Evolutionary conservation across 2,888 invertebrate species (phyloP).

Genomic region (Metopia argyrocephala): DNA sequence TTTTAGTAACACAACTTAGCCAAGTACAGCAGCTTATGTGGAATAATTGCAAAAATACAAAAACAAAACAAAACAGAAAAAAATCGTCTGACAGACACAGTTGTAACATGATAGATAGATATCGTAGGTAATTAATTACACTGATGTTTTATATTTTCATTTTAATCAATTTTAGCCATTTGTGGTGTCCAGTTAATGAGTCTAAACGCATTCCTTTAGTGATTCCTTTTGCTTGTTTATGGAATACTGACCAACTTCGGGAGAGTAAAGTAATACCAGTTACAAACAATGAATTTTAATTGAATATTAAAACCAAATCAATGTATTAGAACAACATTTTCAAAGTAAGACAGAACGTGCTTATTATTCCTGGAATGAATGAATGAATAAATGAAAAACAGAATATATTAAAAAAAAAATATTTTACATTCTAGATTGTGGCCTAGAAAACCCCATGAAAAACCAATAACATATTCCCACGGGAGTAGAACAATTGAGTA

Average conservation of each 20-base stretch:
- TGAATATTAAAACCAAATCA: conserved; percentile 51
- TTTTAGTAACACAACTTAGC: not conserved
- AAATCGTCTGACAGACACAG: not conserved
- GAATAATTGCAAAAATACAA: conserved; percentile 27
- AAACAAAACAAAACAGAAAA: too few relatives aligned
- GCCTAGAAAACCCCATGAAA: conserved; percentile 12
- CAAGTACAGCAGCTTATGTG: not conserved
- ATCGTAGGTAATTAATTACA: conserved; percentile 40
- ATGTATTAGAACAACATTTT: conserved; percentile 4
- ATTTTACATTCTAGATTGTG: conserved; percentile 25
- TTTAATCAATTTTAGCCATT: conserved; percentile 46
- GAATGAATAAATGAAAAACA: not conserved
- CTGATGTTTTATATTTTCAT: not conserved
- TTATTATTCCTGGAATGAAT: conserved; percentile 56
- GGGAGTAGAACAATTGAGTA: conserved; percentile 3
- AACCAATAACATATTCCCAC: conserved; percentile 40
- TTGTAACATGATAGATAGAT: not conserved
- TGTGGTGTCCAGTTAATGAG: conserved; percentile 58
- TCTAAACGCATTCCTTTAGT: conserved; percentile 53
- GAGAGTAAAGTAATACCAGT: conserved; percentile 45
- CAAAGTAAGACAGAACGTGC: conserved; percentile 44
- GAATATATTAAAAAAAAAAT: not conserved
- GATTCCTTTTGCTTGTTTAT: conserved; percentile 49
- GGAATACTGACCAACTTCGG: conserved; percentile 43
- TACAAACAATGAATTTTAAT: conserved; percentile 56